phyloP scores from a whole-genome alignment of 2,797 vertebrate genomes.

The Pipistrellus nathusii region DNA sequence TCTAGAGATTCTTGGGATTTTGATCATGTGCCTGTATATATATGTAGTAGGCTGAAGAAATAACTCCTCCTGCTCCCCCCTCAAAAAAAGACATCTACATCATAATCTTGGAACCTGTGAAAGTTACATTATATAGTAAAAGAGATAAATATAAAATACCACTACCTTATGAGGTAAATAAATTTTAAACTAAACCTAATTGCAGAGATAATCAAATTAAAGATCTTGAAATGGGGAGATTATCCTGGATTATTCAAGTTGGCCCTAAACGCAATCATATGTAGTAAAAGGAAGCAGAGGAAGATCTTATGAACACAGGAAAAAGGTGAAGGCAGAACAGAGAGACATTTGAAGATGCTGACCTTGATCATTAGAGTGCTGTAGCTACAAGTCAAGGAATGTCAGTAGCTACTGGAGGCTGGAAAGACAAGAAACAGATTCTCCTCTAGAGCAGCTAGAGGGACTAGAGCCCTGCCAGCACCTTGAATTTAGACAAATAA shows the following conservation, averaged over 20 bases:
- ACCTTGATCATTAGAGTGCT: conserved; percentile 32
- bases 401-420: background rate
- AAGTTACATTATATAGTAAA: conserved; percentile 13
- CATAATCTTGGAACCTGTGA: background rate
- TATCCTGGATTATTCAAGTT: conserved; percentile 11
- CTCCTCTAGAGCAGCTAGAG: background rate
- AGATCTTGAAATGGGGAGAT: conserved; percentile 39
- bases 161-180: background rate
- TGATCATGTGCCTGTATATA: background rate
- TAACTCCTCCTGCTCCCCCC: accelerated
- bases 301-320: background rate
- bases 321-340: background rate
- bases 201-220: conserved; percentile 38
- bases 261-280: conserved; percentile 9
- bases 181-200: background rate
- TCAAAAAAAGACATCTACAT: background rate
- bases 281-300: background rate
- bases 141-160: background rate
- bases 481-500: background rate
- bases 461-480: background rate
- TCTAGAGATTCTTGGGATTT: background rate
- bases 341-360: conserved; percentile 23
- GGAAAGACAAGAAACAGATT: conserved; percentile 2
- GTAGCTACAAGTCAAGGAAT: background rate
- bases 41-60: background rate